phyloP scores from a whole-genome alignment of 2,888 invertebrate species.

The Pheosia tremula region DNA sequence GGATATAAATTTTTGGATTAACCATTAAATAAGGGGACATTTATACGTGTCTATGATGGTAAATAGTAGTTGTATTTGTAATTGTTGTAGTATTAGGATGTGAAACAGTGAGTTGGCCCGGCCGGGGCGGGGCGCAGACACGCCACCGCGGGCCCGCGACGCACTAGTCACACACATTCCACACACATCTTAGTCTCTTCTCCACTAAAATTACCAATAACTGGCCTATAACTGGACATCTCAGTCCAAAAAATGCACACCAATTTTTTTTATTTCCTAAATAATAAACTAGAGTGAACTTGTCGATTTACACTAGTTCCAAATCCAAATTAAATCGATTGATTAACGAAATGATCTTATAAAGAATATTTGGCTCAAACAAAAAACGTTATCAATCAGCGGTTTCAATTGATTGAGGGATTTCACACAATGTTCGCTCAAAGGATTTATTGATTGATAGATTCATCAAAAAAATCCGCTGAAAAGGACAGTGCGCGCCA shows the following conservation, averaged over 20 bases:
- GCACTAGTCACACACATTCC: conserved; percentile 71
- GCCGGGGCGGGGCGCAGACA: conserved; percentile 45
- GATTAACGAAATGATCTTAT: not conserved
- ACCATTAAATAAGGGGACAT: conserved; percentile 73
- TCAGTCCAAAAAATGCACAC: not conserved
- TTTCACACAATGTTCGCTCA: not conserved
- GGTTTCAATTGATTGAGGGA: not conserved
- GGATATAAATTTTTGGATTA: conserved; percentile 72
- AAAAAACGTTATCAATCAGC: not conserved
- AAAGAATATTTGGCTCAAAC: not conserved
- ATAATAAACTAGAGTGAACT: not conserved
- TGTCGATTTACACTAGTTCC: not conserved
- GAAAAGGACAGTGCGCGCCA: conserved; percentile 76
- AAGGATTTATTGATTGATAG: not conserved
- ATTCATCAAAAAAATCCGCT: not conserved
- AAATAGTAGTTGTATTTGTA: conserved; percentile 82
- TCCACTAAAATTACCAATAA: conserved; percentile 8
- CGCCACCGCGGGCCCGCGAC: conserved; percentile 66
- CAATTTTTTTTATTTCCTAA: not conserved
- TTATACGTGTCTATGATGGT: conserved; percentile 79
- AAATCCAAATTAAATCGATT: not conserved
- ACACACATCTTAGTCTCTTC: conserved; percentile 30
- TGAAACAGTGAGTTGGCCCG: conserved; percentile 65
- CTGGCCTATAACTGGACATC: conserved; percentile 3
- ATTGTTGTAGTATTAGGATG: conserved; percentile 82